A percentile compares a stretch with the other conserved stretches of the same genome.
phyloP scores from a whole-genome alignment of 2,113 vertebrate species.

The Jacana jacana region DNA sequence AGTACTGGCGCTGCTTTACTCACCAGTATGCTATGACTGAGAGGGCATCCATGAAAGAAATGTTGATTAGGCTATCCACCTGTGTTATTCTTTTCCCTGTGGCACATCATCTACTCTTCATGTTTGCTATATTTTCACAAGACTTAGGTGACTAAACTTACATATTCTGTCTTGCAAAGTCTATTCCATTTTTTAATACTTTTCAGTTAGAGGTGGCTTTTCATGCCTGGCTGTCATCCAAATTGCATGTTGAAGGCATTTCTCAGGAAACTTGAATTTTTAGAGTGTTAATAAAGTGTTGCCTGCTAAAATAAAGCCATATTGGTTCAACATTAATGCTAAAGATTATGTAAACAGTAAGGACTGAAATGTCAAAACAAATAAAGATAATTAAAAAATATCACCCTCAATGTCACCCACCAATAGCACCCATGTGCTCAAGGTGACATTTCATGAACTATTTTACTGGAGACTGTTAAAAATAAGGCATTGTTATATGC shows the following conservation, averaged over 20 bases:
- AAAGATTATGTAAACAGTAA: not conserved
- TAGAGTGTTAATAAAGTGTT: not conserved
- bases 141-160: not conserved
- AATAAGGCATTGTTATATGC: not conserved
- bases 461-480: not conserved
- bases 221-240: slow-evolving; percentile 9
- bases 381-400: not conserved
- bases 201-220: not conserved
- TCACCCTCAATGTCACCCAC: no score
- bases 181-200: not conserved
- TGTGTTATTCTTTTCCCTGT: not conserved
- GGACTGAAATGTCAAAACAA: not conserved
- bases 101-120: not conserved
- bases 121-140: not conserved
- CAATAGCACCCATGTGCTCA: no score
- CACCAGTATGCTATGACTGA: not conserved
- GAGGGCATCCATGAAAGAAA: not conserved
- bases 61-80: not conserved
- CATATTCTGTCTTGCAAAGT: not conserved
- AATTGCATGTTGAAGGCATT: not conserved
- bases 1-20: not conserved
- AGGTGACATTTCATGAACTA: not conserved
- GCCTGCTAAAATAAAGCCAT: not conserved
- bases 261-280: not conserved
- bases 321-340: not conserved